phyloP scores from a whole-genome alignment of 1,140 invertebrate genomes.

The Neodiprion pinetum region DNA sequence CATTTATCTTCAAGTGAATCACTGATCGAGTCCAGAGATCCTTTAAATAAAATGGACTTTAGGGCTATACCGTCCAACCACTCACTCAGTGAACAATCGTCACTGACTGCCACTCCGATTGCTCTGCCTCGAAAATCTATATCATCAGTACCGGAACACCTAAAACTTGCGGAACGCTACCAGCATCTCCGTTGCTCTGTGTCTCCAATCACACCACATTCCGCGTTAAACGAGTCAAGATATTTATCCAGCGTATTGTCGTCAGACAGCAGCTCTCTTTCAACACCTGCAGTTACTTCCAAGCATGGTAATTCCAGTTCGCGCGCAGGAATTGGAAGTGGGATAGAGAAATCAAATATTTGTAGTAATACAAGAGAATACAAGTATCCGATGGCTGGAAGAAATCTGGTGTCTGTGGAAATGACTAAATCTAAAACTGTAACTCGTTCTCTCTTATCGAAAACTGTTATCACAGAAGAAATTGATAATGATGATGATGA shows the following conservation, averaged over 20 bases:
- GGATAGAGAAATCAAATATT: neutral
- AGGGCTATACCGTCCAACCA: neutral
- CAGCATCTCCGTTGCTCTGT: neutral
- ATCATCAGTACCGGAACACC: neutral
- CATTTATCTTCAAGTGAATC: slow-evolving; percentile 9
- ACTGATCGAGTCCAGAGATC: neutral
- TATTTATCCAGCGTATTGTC: neutral
- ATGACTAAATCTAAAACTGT: neutral
- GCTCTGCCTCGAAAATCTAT: neutral
- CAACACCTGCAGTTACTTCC: neutral
- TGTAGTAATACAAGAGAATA: neutral
- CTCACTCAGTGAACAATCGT: neutral
- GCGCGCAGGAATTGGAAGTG: neutral
- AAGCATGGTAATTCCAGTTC: neutral
- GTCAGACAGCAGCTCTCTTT: neutral
- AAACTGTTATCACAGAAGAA: neutral
- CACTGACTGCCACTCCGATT: neutral
- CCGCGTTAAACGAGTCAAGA: neutral
- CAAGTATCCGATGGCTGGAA: neutral
- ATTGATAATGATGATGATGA: neutral
- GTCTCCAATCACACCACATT: neutral
- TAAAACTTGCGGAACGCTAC: neutral
- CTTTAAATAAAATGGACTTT: neutral
- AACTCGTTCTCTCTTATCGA: neutral
- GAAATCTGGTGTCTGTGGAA: neutral